Evolutionary conservation across 92 coral and sea anemone genomes (phyloP), one percentile per base, ranked within the genome.

Genomic region (Zoanthus sansibaricus): DNA sequence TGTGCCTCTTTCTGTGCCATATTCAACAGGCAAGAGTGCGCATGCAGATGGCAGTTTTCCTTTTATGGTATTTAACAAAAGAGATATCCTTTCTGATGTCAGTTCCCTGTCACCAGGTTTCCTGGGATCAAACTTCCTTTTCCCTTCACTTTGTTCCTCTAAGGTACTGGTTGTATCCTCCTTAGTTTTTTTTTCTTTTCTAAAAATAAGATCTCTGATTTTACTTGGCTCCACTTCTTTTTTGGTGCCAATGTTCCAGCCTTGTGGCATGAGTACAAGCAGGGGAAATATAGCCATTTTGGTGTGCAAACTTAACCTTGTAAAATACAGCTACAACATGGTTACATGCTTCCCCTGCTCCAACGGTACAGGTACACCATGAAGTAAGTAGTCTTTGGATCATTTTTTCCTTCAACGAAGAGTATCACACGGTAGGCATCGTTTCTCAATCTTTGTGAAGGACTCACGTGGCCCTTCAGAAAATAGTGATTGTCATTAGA

Each of bases 341-440:
- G 72, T 90, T 92, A 61, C 95, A 92, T 2, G 68, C 95, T 16
- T 62, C 88, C 91, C 7, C 89, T 52, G 91, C 86, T 15, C 94
- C 94, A 77, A 93, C 93, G 21, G 79, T 90, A 46, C 93, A 93
- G 11, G 93, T 90, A 46, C 96, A 93, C 94, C 93, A 93, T 44
- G 92, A 93, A 47, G 91, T 93, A 12, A 93, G 72, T 20, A 93
- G n/a, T 82, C 52, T 56, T 93, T 58, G 33, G 42, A n/a, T 90
- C 89, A 16, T 61, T 42, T 75, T 76, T 76, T 58, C 78, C 86
- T 59, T 87, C 73, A 32, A 47, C 47, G 70, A 76, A 87, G 32
- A 92, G 17, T 88, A 90, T 79, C 15, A 92, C 94, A 47, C 82
- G 47, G 59, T 89, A 87, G 30, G 86, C 84, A 72, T 92, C 94